A percentile compares a stretch with the other conserved stretches of the same genome.
These are phyloP conservation scores for Psittacula cyanocephala DNA, from an alignment of 2,113 vertebrate genomes.

Conservation along the genomic window DNA sequence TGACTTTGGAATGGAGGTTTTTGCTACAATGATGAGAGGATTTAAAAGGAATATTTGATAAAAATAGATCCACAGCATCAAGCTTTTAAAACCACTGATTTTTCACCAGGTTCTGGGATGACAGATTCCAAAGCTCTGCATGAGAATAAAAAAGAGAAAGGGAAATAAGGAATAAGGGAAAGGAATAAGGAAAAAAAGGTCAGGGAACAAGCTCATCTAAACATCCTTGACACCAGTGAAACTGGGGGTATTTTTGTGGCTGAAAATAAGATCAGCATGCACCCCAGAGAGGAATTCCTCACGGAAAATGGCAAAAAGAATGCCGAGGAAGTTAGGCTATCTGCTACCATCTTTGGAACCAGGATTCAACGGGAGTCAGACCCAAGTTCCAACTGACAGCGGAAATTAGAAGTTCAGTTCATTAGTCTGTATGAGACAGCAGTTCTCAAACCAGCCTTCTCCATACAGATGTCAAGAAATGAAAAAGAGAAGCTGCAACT, in stretches of 20 bases:
- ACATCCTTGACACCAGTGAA: not conserved
- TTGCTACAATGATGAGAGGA: not conserved
- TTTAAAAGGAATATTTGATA: not conserved
- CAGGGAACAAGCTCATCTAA: not conserved
- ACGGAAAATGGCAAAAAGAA: not conserved
- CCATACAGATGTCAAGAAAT: not conserved
- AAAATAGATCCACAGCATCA: not conserved
- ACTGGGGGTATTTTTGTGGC: fast-evolving
- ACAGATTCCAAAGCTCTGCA: not conserved
- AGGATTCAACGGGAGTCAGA: not conserved
- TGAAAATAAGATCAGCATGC: not conserved
- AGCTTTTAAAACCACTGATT: not conserved
- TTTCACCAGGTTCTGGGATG: not conserved
- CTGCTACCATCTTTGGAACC: not conserved
- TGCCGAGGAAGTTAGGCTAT: not conserved
- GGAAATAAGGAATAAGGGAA: not conserved
- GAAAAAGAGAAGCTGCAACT: not conserved
- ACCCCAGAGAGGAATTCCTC: not conserved
- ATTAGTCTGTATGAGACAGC: not conserved
- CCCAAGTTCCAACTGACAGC: not conserved
- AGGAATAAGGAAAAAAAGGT: not conserved
- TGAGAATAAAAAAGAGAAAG: not conserved
- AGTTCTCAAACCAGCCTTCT: not conserved
- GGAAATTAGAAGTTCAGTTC: not conserved
- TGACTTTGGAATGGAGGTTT: not conserved